Conservation (phyloP, 2,797 vertebrate genomes). For the Poecilia picta region DNA sequence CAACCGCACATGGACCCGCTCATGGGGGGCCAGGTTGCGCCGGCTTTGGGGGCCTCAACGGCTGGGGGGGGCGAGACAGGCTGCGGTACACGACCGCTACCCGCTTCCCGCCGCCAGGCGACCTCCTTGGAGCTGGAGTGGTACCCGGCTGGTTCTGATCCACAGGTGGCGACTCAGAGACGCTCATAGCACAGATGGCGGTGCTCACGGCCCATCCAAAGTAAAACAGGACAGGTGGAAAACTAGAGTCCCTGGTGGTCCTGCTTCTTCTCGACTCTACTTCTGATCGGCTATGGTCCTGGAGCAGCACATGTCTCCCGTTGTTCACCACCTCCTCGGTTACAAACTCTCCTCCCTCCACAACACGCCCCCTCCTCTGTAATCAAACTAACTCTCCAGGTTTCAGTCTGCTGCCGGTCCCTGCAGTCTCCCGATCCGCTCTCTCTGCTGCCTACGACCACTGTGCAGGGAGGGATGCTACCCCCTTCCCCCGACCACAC, state of each 20-base stretch:
- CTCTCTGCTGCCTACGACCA: slow-evolving; percentile 56
- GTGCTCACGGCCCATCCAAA: too few relatives aligned
- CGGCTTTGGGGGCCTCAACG: slow-evolving; percentile 25
- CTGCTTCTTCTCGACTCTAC: slow-evolving; percentile 61
- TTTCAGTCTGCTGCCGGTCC: slow-evolving; percentile 47
- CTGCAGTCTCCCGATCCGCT: slow-evolving; percentile 42
- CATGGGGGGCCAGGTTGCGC: slow-evolving; percentile 82
- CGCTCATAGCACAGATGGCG: slow-evolving; percentile 24
- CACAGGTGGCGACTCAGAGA: slow-evolving; percentile 61
- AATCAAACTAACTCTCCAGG: slow-evolving; percentile 45
- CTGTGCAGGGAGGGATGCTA: slow-evolving; percentile 68
- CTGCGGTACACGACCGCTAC: slow-evolving; percentile 39
- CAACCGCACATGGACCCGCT: slow-evolving; percentile 98
- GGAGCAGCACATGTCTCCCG: slow-evolving; percentile 57
- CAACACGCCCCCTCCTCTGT: slow-evolving; percentile 41
- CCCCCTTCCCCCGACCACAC: slow-evolving; percentile 4
- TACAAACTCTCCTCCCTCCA: slow-evolving; percentile 51
- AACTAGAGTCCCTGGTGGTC: slow-evolving; percentile 72
- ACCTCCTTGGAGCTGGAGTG: slow-evolving; percentile 39
- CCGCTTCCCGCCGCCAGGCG: slow-evolving; percentile 36
- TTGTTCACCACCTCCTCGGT: slow-evolving; percentile 35
- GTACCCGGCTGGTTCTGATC: slow-evolving; percentile 75
- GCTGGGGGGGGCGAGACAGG: slow-evolving; percentile 9
- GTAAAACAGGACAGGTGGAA: slow-evolving; percentile 12
- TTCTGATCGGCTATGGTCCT: slow-evolving; percentile 51